Percentiles rank a stretch among this genome's conserved stretches.
These are phyloP conservation scores for Zygaena filipendulae DNA, from an alignment of 2,888 invertebrate genomes.

Conservation along the genomic window DNA sequence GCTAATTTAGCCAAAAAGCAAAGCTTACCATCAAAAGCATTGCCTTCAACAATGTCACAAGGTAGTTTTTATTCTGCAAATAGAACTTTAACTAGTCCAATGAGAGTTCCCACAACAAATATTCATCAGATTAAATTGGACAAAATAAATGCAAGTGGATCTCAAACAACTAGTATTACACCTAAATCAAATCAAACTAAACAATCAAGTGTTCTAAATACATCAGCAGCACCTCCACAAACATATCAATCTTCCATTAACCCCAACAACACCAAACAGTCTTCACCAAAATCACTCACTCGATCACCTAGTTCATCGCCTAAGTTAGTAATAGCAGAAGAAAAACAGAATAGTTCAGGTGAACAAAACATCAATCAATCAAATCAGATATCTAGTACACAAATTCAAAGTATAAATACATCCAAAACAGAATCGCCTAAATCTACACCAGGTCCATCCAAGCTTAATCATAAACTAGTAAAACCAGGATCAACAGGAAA, in stretches of 20 bases:
- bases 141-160: slow-evolving; percentile 28
- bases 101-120: slow-evolving; percentile 48
- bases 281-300: slow-evolving; percentile 52
- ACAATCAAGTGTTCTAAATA: slow-evolving; percentile 24
- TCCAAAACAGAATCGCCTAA: slow-evolving; percentile 39
- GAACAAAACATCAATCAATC: slow-evolving; percentile 48
- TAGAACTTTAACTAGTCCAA: slow-evolving; percentile 38
- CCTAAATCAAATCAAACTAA: slow-evolving; percentile 37
- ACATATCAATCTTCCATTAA: slow-evolving; percentile 35
- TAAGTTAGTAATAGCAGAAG: slow-evolving; percentile 61
- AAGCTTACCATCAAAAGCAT: slow-evolving; percentile 39
- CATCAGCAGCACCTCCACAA: slow-evolving; percentile 31
- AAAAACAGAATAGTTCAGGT: slow-evolving; percentile 39
- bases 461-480: slow-evolving; percentile 35
- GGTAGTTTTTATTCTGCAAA: slow-evolving; percentile 44
- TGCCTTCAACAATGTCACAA: slow-evolving; percentile 33
- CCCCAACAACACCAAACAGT: slow-evolving; percentile 34
- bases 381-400: slow-evolving; percentile 52
- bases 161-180: slow-evolving; percentile 27
- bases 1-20: slow-evolving; percentile 63
- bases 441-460: slow-evolving; percentile 41
- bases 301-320: slow-evolving; percentile 65
- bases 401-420: slow-evolving; percentile 34
- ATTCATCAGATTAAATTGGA: slow-evolving; percentile 44
- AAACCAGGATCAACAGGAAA: slow-evolving; percentile 37